Evolutionary conservation across 2,888 invertebrate genomes (phyloP).

Genomic region (Cyclophora albipunctata): DNA sequence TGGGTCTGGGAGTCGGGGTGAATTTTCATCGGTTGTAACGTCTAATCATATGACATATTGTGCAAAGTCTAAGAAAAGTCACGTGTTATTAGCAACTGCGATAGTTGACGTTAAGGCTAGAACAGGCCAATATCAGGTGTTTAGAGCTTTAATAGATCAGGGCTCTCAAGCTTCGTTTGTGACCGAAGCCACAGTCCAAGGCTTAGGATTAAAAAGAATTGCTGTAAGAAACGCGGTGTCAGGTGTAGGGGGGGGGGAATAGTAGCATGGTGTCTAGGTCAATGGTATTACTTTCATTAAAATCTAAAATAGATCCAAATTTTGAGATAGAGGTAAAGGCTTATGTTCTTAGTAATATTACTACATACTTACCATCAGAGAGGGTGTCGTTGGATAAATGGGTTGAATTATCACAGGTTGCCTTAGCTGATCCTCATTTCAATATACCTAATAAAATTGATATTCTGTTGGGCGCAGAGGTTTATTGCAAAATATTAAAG

Average conservation of each 20-base stretch:
- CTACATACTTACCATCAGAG: neutral
- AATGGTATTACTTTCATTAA: neutral
- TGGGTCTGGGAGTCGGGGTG: too few species aligned
- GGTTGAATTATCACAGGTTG: neutral
- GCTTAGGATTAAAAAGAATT: too few species aligned
- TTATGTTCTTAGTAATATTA: neutral
- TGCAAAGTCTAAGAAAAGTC: too few species aligned
- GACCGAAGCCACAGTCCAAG: too few species aligned
- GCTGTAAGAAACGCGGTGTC: neutral
- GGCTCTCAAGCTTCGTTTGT: too few species aligned
- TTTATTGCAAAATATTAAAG: conserved; percentile 15
- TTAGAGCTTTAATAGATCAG: too few species aligned
- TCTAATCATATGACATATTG: too few species aligned
- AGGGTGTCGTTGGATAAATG: too few species aligned
- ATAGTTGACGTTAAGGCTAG: too few species aligned
- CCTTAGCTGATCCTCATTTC: conserved; percentile 14
- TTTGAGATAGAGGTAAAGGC: neutral
- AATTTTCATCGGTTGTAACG: too few species aligned
- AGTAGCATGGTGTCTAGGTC: neutral
- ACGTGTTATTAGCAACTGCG: too few species aligned
- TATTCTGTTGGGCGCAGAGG: conserved; percentile 17
- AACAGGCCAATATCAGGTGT: too few species aligned
- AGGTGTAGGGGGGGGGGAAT: neutral
- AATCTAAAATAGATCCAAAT: neutral
- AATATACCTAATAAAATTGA: conserved; percentile 2